A percentile compares a stretch with the other conserved stretches of the same genome.
Conservation (phyloP, 2,113 vertebrate species). For the Opisthocomus hoazin region DNA sequence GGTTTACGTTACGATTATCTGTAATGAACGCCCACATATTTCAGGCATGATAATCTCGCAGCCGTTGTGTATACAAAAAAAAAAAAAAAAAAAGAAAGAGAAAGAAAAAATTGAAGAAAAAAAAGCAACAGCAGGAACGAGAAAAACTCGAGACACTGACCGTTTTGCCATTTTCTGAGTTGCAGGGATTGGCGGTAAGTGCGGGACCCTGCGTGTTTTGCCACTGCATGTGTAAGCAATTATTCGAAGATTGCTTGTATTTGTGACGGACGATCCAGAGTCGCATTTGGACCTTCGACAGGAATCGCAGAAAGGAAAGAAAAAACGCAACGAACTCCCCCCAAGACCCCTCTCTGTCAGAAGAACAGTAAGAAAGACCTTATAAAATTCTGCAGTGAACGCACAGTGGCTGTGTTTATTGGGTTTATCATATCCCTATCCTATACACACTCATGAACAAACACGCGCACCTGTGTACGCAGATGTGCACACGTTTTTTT, state of each 20-base stretch:
- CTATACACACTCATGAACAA: neutral
- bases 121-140: neutral
- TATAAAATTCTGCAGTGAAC: neutral
- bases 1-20: conserved; percentile 9
- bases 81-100: neutral
- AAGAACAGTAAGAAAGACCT: neutral
- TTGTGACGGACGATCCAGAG: neutral
- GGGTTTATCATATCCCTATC: neutral
- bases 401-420: neutral
- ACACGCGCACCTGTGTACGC: rapidly evolving
- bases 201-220: neutral
- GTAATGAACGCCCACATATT: neutral
- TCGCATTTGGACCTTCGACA: neutral
- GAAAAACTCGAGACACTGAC: neutral
- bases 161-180: neutral
- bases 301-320: neutral
- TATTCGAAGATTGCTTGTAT: conserved; percentile 47
- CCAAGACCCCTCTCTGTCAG: neutral
- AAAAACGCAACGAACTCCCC: neutral
- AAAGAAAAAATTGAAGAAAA: rapidly evolving
- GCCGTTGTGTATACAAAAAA: neutral
- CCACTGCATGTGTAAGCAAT: conserved; percentile 50
- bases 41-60: neutral
- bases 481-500: neutral
- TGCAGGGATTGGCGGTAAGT: neutral